Evolutionary conservation across 2,888 invertebrate genomes (phyloP).

Genomic region (Morpho helenor): DNA sequence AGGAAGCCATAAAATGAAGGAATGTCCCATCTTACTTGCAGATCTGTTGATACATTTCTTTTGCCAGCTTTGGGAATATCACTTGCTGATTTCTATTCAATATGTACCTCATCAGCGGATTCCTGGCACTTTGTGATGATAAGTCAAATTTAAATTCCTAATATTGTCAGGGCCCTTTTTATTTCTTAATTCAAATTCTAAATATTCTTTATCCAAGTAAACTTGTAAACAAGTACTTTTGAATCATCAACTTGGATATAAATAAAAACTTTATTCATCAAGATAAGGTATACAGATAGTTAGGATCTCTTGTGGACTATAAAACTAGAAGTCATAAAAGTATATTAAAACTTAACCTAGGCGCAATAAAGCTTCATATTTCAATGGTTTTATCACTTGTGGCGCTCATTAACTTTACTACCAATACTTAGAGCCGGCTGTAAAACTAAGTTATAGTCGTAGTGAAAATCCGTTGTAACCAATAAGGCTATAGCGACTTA

Average conservation of each 20-base stretch:
- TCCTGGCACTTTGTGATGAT: no score
- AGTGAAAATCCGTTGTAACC: no score
- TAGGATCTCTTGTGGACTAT: conserved; percentile 15
- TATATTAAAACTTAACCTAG: conserved; percentile 19
- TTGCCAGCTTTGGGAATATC: not conserved
- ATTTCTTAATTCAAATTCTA: no score
- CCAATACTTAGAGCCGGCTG: not conserved
- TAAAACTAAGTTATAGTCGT: no score
- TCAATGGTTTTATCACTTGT: conserved; percentile 1
- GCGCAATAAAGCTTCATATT: not conserved
- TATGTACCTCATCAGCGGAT: no score
- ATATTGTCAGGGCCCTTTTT: no score
- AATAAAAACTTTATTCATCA: no score
- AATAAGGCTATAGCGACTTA: no score
- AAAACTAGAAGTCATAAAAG: conserved; percentile 15
- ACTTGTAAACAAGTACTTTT: no score
- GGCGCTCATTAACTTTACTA: not conserved
- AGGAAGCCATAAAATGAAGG: conserved; percentile 14
- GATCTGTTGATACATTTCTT: conserved; percentile 6
- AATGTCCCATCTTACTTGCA: conserved; percentile 15
- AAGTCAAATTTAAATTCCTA: no score
- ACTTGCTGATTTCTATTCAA: not conserved
- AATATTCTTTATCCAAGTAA: no score
- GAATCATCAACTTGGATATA: no score
- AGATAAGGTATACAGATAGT: conserved; percentile 3